Evolutionary conservation across 2,113 vertebrate genomes (phyloP), one percentile per base, ranked within the genome.

Genomic region (Festucalex cinctus): DNA sequence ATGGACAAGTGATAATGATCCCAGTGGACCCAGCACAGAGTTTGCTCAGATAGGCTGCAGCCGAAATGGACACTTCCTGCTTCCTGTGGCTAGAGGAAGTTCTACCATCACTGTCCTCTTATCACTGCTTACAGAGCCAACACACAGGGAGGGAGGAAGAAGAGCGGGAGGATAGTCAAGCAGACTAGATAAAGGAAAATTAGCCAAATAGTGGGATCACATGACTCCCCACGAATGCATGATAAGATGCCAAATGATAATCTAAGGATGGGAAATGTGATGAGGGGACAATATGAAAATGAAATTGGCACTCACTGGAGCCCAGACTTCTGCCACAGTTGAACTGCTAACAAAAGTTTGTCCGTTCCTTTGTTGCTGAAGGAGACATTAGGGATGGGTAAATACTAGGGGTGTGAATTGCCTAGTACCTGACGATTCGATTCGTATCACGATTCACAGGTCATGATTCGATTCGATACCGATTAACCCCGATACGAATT

Each of bases 31-130:
- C 3, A 74, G 69, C 6, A 24, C 72, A 77, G 74, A 67, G 71
- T 73, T 83, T 68, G 62, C 68, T 71, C 73, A 63, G 74, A 64
- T 68, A 76, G 71, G 48, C 66, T 57, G 70, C 17, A 19, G 26
- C 79, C 80, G 82, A 91, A 90, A 86, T 81, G 81, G 84, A 78
- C 79, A 78, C 83, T 90, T 91, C 90, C 91, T 90, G 88, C 79
- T 86, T 85, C 88, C 90, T 88, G 87, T 74, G 66, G 71, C 61
- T 4, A 85, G 60, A 88, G 90, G 90, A 91, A 90, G 85, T 80
- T 83, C 88, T 89, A 90, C 89, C 64, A 81, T 85, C 65, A 79
- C 79, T 85, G 84, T 76, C 76, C 78, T 77, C 83, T 91, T 92
- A 91, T 91, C 90, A 63, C 79, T 84, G 78, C 74, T 63, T 67